Percentiles rank a stretch among this genome's conserved stretches.
Evolutionary conservation across 2,797 vertebrate genomes (phyloP).

Genomic region (Gephyroberyx darwinii): DNA sequence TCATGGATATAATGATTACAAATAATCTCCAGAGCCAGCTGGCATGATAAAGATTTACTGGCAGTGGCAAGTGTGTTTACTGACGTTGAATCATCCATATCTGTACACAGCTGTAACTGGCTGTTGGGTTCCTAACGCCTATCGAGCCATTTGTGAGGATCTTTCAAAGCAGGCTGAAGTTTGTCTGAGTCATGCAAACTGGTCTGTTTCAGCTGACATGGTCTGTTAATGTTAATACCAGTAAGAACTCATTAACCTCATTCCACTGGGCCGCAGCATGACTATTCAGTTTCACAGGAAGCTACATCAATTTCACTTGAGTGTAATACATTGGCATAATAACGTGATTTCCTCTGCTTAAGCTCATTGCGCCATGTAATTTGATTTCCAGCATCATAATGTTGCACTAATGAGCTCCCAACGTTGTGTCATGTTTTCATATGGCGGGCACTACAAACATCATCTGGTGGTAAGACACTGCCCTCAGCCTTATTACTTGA

Average conservation of each 20-base stretch:
- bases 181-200: conserved; percentile 60
- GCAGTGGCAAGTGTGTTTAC: conserved; percentile 41
- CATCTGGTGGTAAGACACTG: conserved; percentile 19
- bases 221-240: conserved; percentile 57
- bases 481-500: conserved; percentile 25
- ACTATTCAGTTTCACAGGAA: conserved; percentile 59
- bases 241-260: conserved; percentile 64
- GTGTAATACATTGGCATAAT: conserved; percentile 57
- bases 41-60: conserved; percentile 34
- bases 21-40: conserved; percentile 41
- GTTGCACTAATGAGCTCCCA: conserved; percentile 50
- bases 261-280: conserved; percentile 45
- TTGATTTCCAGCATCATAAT: conserved; percentile 51
- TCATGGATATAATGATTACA: conserved; percentile 15
- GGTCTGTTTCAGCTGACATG: conserved; percentile 35
- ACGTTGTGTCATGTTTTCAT: conserved; percentile 55
- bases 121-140: conserved; percentile 45
- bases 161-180: conserved; percentile 46
- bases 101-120: conserved; percentile 24
- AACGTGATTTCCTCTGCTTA: conserved; percentile 49
- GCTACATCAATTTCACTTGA: conserved; percentile 48
- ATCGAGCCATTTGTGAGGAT: conserved; percentile 45
- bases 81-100: conserved; percentile 50
- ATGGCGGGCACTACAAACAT: conserved; percentile 21
- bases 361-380: conserved; percentile 45